A percentile compares a stretch with the other conserved stretches of the same genome.
These are phyloP conservation scores for Rhyacophila evoluta DNA, from an alignment of 2,888 invertebrate genomes.

Conservation along the genomic window DNA sequence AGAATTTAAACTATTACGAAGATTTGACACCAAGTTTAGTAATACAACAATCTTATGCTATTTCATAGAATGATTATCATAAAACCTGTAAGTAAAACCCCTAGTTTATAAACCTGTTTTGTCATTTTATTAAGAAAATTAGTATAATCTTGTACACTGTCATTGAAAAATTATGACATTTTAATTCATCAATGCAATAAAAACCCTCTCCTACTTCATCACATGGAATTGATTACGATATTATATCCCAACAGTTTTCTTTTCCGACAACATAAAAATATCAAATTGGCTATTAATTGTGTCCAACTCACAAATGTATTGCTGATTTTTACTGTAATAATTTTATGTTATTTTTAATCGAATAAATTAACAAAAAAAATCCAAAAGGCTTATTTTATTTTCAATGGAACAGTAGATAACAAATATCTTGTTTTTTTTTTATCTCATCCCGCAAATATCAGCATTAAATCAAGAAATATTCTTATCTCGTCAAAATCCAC, in stretches of 20 bases:
- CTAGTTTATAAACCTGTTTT: constrained; percentile 43
- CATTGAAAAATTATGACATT: neutral
- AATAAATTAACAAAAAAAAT: constrained; percentile 10
- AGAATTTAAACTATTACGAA: constrained; percentile 50
- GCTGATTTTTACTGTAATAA: neutral
- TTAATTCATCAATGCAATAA: constrained; percentile 13
- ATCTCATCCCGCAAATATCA: too few species aligned
- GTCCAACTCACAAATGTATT: neutral
- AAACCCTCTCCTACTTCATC: neutral
- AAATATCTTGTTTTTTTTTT: too few species aligned
- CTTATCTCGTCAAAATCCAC: too few species aligned
- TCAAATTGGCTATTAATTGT: neutral
- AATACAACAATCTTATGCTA: constrained; percentile 54
- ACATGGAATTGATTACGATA: constrained; percentile 1
- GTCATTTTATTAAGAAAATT: constrained; percentile 22
- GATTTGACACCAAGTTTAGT: constrained; percentile 54
- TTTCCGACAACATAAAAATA: neutral
- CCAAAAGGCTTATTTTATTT: neutral
- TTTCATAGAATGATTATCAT: constrained; percentile 47
- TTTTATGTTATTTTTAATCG: constrained; percentile 10
- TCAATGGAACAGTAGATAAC: too few species aligned
- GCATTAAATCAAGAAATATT: too few species aligned
- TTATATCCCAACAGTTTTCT: neutral
- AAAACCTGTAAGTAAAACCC: constrained; percentile 43
- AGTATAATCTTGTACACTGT: constrained; percentile 7